Evolutionary conservation across 2,888 invertebrate species (phyloP).

Genomic region (Polydesmus complanatus): DNA sequence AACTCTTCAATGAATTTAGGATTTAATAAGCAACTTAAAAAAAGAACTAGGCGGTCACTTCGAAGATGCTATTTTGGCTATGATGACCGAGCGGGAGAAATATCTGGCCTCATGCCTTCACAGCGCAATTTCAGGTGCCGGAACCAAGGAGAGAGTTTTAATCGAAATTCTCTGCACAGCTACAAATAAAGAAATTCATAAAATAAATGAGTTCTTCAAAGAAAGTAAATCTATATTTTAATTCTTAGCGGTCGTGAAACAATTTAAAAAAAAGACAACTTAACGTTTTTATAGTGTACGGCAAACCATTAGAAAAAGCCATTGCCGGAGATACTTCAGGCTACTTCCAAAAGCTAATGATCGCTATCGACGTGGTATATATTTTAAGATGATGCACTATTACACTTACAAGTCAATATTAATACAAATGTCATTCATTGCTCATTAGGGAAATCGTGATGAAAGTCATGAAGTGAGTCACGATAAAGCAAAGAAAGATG

Average conservation of each 20-base stretch:
- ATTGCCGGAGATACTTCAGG: slow-evolving; percentile 78
- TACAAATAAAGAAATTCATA: slow-evolving; percentile 67
- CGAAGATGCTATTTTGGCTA: slow-evolving; percentile 62
- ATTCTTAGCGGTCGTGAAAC: neutral
- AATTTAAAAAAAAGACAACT: neutral
- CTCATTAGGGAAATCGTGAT: slow-evolving; percentile 52
- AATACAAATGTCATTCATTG: slow-evolving; percentile 9
- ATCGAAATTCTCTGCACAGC: slow-evolving; percentile 80
- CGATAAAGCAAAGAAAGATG: slow-evolving; percentile 59
- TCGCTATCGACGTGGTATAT: slow-evolving; percentile 60
- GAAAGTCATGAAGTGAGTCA: slow-evolving; percentile 63
- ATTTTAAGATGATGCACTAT: neutral
- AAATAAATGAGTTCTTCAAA: slow-evolving; percentile 43
- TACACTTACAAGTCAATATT: neutral
- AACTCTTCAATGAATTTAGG: slow-evolving; percentile 34
- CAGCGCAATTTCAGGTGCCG: slow-evolving; percentile 67
- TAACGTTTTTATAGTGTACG: slow-evolving; percentile 49
- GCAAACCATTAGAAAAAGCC: slow-evolving; percentile 63
- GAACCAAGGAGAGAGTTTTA: slow-evolving; percentile 72
- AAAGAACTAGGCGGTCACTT: slow-evolving; percentile 80
- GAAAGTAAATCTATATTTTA: neutral
- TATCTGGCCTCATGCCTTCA: slow-evolving; percentile 71
- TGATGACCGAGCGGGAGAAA: slow-evolving; percentile 72
- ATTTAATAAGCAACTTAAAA: slow-evolving; percentile 66
- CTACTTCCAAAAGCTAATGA: slow-evolving; percentile 73